Conservation (phyloP, 2,797 vertebrate species). For the Phoxinus dragarum region DNA sequence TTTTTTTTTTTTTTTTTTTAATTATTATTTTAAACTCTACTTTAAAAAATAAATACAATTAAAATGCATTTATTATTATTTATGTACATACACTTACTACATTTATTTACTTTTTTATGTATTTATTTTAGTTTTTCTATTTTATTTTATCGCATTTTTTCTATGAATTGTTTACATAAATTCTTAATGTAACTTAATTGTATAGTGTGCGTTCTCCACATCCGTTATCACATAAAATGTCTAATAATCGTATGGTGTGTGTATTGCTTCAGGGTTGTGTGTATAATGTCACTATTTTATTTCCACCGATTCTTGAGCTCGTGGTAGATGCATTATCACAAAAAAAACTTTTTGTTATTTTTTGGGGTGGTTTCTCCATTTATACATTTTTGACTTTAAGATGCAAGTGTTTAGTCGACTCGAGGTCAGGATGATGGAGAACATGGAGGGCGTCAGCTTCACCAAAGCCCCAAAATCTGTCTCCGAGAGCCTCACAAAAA, state of each 20-base stretch:
- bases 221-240: neutral
- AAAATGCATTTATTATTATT: too few relatives aligned
- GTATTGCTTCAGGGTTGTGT: neutral
- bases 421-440: neutral
- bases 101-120: too few relatives aligned
- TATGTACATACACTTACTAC: too few relatives aligned
- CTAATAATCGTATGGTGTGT: neutral
- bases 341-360: neutral
- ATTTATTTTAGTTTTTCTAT: neutral
- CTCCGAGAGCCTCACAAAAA: conserved; percentile 30
- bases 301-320: neutral
- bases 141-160: neutral
- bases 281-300: neutral
- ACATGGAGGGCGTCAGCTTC: neutral
- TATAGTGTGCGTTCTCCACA: neutral
- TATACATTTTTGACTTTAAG: conserved; percentile 9
- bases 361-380: neutral
- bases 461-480: conserved; percentile 46
- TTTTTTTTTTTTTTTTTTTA: too few relatives aligned
- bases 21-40: too few relatives aligned
- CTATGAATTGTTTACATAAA: neutral
- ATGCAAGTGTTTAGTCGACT: too few relatives aligned
- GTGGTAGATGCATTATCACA: neutral
- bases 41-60: too few relatives aligned
- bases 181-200: neutral